Conservation (phyloP, 2,888 invertebrate genomes). For the Melinaea marsaeus region DNA sequence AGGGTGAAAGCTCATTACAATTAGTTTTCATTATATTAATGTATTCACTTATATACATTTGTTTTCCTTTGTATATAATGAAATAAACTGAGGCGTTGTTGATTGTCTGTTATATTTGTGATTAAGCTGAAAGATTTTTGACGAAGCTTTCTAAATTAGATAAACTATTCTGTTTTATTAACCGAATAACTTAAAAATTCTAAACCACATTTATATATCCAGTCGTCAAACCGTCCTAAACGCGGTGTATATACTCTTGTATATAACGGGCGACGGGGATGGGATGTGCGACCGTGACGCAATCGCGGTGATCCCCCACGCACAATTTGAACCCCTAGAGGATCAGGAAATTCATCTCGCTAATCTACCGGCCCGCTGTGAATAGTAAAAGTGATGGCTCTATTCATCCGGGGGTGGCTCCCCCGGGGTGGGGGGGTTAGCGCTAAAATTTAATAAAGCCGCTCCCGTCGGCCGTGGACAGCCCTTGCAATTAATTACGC, state of each 20-base stretch:
- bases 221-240: neutral
- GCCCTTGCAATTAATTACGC: conserved; percentile 73
- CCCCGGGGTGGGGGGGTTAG: conserved; percentile 42
- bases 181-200: too few relatives aligned
- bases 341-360: conserved; percentile 71
- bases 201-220: neutral
- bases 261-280: conserved; percentile 34
- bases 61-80: neutral
- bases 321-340: conserved; percentile 61
- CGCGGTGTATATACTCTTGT: conserved; percentile 2
- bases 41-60: neutral
- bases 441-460: conserved; percentile 78
- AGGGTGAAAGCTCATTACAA: neutral
- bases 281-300: conserved; percentile 48
- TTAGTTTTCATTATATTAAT: neutral
- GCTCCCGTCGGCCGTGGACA: conserved; percentile 51
- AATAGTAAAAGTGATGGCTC: conserved; percentile 77
- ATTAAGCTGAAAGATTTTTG: too few relatives aligned
- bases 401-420: conserved; percentile 56
- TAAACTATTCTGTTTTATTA: too few relatives aligned
- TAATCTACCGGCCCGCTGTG: conserved; percentile 68
- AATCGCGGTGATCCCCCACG: conserved; percentile 54
- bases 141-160: too few relatives aligned
- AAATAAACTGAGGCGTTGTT: too few relatives aligned
- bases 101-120: too few relatives aligned